A percentile compares a stretch with the other conserved stretches of the same genome.
phyloP scores from a whole-genome alignment of 2,888 invertebrate genomes.

The Nephrotoma appendiculata region DNA sequence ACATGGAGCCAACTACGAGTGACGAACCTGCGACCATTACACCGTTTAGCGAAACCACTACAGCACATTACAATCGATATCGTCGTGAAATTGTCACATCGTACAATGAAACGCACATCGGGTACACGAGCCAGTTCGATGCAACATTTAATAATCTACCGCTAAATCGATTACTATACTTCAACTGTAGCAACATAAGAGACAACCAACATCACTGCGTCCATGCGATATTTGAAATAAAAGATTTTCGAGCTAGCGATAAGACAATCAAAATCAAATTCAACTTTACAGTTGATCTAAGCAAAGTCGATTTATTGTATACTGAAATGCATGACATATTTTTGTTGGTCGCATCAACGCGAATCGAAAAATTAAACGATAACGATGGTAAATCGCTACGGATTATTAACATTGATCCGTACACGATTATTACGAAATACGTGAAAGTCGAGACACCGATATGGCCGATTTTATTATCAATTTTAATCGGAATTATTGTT shows the following conservation, averaged over 20 bases:
- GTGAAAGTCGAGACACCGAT: background rate
- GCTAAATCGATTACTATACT: slow-evolving; percentile 30
- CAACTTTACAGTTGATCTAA: slow-evolving; percentile 5
- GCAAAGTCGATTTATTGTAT: background rate
- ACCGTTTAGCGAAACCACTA: background rate
- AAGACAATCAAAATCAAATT: background rate
- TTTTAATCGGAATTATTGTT: background rate
- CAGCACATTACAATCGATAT: background rate
- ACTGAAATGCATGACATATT: background rate
- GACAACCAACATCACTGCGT: background rate
- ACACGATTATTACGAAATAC: background rate
- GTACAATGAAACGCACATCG: background rate
- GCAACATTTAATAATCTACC: slow-evolving; percentile 17
- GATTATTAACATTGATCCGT: background rate
- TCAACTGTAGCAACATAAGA: slow-evolving; percentile 25
- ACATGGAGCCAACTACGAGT: slow-evolving; percentile 9
- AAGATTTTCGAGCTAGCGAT: background rate
- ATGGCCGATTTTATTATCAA: background rate
- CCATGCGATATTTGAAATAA: background rate
- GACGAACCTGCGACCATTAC: background rate
- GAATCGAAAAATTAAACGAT: background rate
- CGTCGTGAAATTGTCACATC: background rate
- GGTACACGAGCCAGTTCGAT: background rate
- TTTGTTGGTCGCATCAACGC: background rate
- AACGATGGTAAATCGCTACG: background rate